Evolutionary conservation across 2,888 invertebrate species (phyloP).

Genomic region (Pollenia amentaria): DNA sequence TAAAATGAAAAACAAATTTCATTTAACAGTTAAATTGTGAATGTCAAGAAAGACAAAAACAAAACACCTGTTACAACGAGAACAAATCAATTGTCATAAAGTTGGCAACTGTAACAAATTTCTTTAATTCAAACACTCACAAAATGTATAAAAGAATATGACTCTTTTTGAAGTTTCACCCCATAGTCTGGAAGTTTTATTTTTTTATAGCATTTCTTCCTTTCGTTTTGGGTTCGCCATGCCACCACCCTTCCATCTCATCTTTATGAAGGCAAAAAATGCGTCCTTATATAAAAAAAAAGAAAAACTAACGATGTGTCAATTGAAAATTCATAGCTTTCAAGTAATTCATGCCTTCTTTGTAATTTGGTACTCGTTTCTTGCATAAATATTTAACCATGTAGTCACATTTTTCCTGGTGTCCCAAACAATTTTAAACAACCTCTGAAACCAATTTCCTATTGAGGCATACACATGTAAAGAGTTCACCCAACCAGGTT

Average conservation of each 20-base stretch:
- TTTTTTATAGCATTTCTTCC: conserved; percentile 10
- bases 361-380: conserved; percentile 62
- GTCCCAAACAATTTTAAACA: conserved; percentile 48
- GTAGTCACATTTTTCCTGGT: conserved; percentile 63
- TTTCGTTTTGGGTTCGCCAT: neutral
- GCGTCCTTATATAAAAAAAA: conserved; percentile 29
- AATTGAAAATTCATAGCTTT: conserved; percentile 83
- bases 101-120: conserved; percentile 30
- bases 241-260: neutral
- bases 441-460: conserved; percentile 59
- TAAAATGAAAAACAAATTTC: conserved; percentile 44
- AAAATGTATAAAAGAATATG: neutral
- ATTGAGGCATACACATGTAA: conserved; percentile 9
- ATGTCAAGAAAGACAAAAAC: conserved; percentile 7
- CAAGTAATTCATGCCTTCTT: conserved; percentile 80
- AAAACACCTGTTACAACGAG: conserved; percentile 57
- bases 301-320: conserved; percentile 73
- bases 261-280: conserved; percentile 44
- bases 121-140: conserved; percentile 30
- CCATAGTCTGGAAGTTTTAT: neutral
- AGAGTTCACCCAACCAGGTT: neutral
- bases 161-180: conserved; percentile 22
- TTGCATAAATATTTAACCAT: conserved; percentile 74
- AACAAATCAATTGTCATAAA: conserved; percentile 64
- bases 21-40: conserved; percentile 48